Base-by-base conservation (phyloP, 2,113 vertebrate species). In the Pycnonotus jocosus region DNA sequence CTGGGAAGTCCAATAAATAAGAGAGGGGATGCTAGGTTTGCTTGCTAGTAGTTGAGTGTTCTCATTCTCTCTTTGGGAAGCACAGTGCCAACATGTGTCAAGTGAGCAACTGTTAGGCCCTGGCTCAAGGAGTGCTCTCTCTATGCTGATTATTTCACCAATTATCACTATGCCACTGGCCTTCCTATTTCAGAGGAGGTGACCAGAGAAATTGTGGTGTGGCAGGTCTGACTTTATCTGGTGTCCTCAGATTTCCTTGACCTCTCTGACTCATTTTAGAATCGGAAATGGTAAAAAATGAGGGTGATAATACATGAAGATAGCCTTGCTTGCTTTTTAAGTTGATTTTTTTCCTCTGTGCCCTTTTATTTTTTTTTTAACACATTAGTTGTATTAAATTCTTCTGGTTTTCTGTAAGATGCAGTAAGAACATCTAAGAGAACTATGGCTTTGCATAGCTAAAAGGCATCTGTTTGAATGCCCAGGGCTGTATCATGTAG, bases 201-300 rank as follows among this genome's bases (percentile, higher is more conserved):
- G 68, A 73, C 66, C 81, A 79, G 3, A 69, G 81, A 64, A 53
- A 28, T 33, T 72, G 65, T 95, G 73, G 57, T 56, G 73, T 74
- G 70, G 87, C 77, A 61, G 69, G 30, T 87, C 70, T 11, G 18
- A 68, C 65, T 91, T 86, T 45, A 77, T 92, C 80, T 92, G 74
- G 45, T 4, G 4, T 91, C 92, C 44, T 96, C 91, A 76, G 60
- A 40, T 94, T 96, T 95, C 81, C 86, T 92, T 87, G 86, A 79
- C 30, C 18, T 69, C 69, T 81, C 77, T 57, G 40, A 76, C 53
- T 9, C 25, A 81, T 79, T 89, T 82, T 82, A 80, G 84, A 91
- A 53, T 85, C 6, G 22, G 77, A 95, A 92, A 65, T 79, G 57
- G 31, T 74, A 84, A 11, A 40, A 70, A 54, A 37, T 37, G 5